phyloP scores from a whole-genome alignment of 1,140 invertebrate species.

The Drosophila repletoides region DNA sequence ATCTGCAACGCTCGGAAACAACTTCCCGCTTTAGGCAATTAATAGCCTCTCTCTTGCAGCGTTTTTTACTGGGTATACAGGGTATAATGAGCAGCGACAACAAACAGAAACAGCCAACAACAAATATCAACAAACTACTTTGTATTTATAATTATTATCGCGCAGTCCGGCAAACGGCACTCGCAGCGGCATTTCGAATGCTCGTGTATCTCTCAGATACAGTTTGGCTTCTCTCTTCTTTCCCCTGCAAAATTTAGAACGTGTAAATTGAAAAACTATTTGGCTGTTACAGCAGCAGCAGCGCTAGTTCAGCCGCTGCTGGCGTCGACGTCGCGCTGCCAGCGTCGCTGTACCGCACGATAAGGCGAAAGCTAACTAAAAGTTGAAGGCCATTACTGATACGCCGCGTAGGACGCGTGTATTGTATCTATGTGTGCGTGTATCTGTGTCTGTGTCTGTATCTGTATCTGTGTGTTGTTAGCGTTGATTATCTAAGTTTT shows the following conservation, averaged over 20 bases:
- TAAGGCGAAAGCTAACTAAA: conserved; percentile 73
- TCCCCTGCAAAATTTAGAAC: conserved; percentile 59
- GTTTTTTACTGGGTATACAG: no score
- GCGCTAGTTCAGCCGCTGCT: conserved; percentile 11
- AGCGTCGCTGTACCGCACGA: conserved; percentile 62
- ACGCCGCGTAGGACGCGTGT: conserved; percentile 66
- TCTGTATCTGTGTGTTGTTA: conserved; percentile 46
- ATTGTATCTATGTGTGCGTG: background rate
- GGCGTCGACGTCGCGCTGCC: conserved; percentile 8
- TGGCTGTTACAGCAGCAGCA: conserved; percentile 38
- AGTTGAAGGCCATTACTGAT: conserved; percentile 80
- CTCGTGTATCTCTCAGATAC: conserved; percentile 66
- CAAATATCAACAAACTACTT: conserved; percentile 80
- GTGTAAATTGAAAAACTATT: conserved; percentile 76
- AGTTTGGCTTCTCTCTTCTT: background rate
- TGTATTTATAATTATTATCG: conserved; percentile 81
- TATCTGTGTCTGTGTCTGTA: background rate
- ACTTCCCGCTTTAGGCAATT: no score
- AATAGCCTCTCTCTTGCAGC: no score
- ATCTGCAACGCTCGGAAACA: no score
- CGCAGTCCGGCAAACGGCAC: conserved; percentile 13
- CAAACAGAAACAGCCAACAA: conserved; percentile 26
- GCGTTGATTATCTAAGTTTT: conserved; percentile 73
- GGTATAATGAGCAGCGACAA: no score
- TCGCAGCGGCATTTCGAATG: conserved; percentile 30